These are phyloP conservation scores for Loriculus beryllinus DNA, from an alignment of 2,797 vertebrate species.

Conservation along the genomic window DNA sequence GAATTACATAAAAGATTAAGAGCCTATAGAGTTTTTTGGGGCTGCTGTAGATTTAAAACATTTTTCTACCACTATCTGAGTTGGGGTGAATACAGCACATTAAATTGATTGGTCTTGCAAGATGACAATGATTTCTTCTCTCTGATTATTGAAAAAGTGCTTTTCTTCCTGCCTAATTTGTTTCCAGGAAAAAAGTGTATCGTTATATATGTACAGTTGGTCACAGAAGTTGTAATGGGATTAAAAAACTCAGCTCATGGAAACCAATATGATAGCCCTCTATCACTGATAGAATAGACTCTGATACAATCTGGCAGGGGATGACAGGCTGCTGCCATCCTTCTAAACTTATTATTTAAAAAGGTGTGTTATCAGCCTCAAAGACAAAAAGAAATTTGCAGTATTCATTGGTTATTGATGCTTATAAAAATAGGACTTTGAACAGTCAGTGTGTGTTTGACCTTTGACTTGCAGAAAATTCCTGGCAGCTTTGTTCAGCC, in stretches of 20 bases:
- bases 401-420: neutral
- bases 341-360: neutral
- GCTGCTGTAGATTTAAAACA: neutral
- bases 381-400: neutral
- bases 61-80: neutral
- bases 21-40: neutral
- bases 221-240: neutral
- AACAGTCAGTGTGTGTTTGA: neutral
- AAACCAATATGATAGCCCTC: neutral
- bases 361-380: neutral
- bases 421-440: constrained; percentile 3
- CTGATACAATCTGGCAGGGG: neutral
- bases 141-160: neutral
- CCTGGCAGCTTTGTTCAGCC: neutral
- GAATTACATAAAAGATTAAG: neutral
- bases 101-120: neutral
- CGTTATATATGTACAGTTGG: neutral
- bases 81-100: neutral
- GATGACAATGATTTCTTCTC: neutral
- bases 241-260: neutral
- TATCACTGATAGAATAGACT: neutral
- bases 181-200: neutral
- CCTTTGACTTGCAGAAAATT: constrained; percentile 20
- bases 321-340: neutral
- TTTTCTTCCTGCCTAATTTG: neutral